These are phyloP conservation scores for Amphipoea oculea DNA, from an alignment of 2,888 invertebrate species.

Conservation along the genomic window DNA sequence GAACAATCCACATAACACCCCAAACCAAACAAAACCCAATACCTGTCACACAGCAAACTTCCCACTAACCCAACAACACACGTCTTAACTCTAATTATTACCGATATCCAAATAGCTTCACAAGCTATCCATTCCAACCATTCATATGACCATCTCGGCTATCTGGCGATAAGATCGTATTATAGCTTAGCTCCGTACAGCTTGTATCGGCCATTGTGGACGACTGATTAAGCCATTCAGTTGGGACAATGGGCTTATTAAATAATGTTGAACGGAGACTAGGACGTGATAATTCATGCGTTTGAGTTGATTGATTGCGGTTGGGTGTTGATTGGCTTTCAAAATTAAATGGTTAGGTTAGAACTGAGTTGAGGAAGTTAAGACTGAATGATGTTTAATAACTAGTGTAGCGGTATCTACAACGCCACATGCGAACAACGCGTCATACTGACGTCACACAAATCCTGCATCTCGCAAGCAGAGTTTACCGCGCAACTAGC, in stretches of 20 bases:
- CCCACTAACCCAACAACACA: not conserved
- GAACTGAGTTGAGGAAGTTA: not conserved
- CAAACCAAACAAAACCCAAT: no score
- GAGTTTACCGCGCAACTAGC: no score
- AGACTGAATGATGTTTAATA: not conserved
- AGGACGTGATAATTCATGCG: slow-evolving; percentile 38
- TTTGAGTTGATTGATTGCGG: slow-evolving; percentile 47
- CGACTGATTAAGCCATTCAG: slow-evolving; percentile 72
- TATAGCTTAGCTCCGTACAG: slow-evolving; percentile 39
- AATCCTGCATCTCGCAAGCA: no score
- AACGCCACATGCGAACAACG: no score
- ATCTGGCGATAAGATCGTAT: slow-evolving; percentile 49
- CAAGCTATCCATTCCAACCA: slow-evolving; percentile 13
- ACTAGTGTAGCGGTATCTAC: no score
- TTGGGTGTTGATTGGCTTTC: slow-evolving; percentile 19
- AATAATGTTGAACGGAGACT: slow-evolving; percentile 51
- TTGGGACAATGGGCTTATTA: slow-evolving; percentile 72
- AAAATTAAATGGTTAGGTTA: not conserved
- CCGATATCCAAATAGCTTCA: slow-evolving; percentile 28
- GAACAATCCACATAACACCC: not conserved
- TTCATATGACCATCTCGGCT: slow-evolving; percentile 40
- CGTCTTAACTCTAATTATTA: slow-evolving; percentile 25
- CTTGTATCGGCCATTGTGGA: slow-evolving; percentile 64
- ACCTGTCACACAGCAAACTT: not conserved
- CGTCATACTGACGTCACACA: no score